Base-by-base conservation (phyloP, 1,140 invertebrate species). In the Fopius arisanus region DNA sequence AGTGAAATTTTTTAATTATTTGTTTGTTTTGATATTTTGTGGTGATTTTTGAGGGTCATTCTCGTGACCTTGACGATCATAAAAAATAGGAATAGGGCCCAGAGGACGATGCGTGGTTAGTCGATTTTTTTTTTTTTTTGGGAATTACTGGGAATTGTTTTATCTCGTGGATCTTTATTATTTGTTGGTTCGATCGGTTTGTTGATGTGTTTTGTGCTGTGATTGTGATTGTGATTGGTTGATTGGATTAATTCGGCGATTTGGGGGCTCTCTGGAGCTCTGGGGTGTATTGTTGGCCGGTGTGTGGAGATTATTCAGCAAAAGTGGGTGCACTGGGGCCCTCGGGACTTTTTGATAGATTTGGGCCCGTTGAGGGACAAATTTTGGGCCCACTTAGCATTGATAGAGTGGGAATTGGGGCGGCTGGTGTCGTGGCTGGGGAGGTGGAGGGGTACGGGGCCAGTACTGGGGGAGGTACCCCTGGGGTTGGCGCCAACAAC, bases 391-490 rank as follows among this genome's bases (percentile, higher is more conserved):
- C 78, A 75, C 72, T 79, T 80, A 81, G 79, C 63, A 80, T 75
- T 54, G 79, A 83, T 75, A 80, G 78, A 82, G 83, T 83, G 80
- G 84, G 80, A 77, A 74, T 79, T 77, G 82, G 81, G 80, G 85
- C 80, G 80, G 85, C 84, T 80, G 81, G 84, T 70, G 79, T 79
- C 78, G 83, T 84, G 81, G 83, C 81, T 82, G 82, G 82, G 82
- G 84, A 85, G 76, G 84, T 85, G 85, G 85, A 86, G 86, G 84
- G 84, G 78, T 87, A 85, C 84, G 85, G 84, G 81, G 83, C 81
- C 83, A 90, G 91, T 90, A 87, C 90, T 90, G 87, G 92, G 92
- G 86, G 92, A 92, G 83, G 90, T 92, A 83, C 92, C 92, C 86
- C 89, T 91, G 89, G 89, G 88, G 86, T 90, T 88, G 80, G 81